Evolutionary conservation across 2,113 vertebrate species (phyloP), one percentile per base, ranked within the genome.

Genomic region (Thunnus thynnus): DNA sequence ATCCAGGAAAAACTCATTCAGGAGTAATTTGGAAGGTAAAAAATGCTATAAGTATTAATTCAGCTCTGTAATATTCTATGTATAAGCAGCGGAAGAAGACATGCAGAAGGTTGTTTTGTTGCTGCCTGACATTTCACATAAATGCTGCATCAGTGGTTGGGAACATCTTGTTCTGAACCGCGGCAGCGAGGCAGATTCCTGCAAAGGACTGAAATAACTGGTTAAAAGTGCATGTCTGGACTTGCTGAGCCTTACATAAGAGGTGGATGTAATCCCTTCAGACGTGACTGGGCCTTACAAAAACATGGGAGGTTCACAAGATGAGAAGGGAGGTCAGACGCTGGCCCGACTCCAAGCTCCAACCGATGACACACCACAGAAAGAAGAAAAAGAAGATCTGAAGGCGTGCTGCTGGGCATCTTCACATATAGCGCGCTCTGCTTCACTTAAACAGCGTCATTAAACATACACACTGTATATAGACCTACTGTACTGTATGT

Each of bases 231-330:
- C 93, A 86, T 87, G 94, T 47, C 91, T 72, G 55, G 84, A 91
- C 94, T 74, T 83, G 92, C 82, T 20, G 13, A 58, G 62, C 0
- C 78, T 94, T 94, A 93, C 72, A 62, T 94, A 92, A 95, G 77
- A 74, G 63, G 3, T 65, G 8, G 62, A 74, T 22, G 77, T 85
- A 73, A 89, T 87, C 67, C 50, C 25, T 10, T 66, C 72, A 84
- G 82, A 87, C 51, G 18, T 74, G 86, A 81, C 81, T 7, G 51
- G 10, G 16, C 69, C 68, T 58, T 77, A 72, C 13, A 86, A 86
- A 44, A 78, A 91, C 78, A 87, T 0, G 52, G 70, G 52, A 13
- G 57, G 25, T 51, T 63, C 48, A 48, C 14, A 9, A 61, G 56
- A 47, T 12, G 13, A 41, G 66, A 72, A 46, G 44, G 44, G 20